Evolutionary conservation across 2,797 vertebrate genomes (phyloP), one percentile per base, ranked within the genome.

Genomic region (Platalea minor): DNA sequence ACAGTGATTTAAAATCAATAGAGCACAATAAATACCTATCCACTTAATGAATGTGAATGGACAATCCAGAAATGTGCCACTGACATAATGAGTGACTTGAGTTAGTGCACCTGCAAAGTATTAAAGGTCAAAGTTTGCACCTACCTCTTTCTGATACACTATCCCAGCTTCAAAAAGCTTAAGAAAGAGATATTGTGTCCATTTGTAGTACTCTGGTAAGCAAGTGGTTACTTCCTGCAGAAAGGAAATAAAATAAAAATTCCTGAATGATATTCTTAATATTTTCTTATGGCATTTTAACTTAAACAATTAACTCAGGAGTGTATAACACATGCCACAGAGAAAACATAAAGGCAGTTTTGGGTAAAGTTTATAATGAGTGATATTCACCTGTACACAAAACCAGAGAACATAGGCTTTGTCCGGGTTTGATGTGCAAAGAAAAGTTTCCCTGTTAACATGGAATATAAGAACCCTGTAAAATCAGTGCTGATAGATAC

Each of bases 101-200:
- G 70, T 54, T 51, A 90, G 21, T 10, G 18, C 1, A 82, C n/a
- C 20, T 70, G 33, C 8, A 61, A 85, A 79, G 51, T 45, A 57
- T 2, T 59, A 33, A 17, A 91, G 15, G 7, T 60, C 16, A 45
- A 68, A 75, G 24, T 50, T 75, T 65, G 46, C 86, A 97, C 98
- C 95, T 97, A 99, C 99, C 98, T 99, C 99, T 98, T 99, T 99
- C 95, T 99, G 99, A 98, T 99, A 99, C 26, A 98, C 99, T 82
- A 99, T 97, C 18, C 99, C 99, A 65, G 99, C 98, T 97, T 99
- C 98, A 76, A 99, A 99, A 91, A 99, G 98, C 93, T 99, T 99
- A 92, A 99, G 96, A 85, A 99, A 99, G 91, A 99, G 97, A 97
- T 98, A 99, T 28, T 99, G 99, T 6, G 99, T 99, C 99, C 99